Base-by-base conservation (phyloP, 92 coral and sea anemone species). In the Heteractis magnifica region DNA sequence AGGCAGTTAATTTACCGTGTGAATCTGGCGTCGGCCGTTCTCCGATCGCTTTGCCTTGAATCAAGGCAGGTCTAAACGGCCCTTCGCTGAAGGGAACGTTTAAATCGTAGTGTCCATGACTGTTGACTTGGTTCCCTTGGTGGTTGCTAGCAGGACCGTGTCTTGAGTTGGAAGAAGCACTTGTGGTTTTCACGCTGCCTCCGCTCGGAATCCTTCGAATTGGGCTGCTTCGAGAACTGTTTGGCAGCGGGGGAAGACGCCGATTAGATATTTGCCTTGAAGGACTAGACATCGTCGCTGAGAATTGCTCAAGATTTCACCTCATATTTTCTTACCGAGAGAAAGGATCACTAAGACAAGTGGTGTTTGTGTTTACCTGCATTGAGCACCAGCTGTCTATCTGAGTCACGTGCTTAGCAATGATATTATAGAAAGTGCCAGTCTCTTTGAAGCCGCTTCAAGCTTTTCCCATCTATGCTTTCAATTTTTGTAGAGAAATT, bases 51-150 rank as follows among this genome's bases (percentile, higher is more conserved):
- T 93, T 95, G 3, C 91, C 91, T 81, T 91, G 90, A 49, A 92
- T 93, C 75, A 96, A 81, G 4, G 99, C 99, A 49, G 99, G 97
- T 64, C 99, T 89, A 81, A 96, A 96, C 11, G 99, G 99, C 34
- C 99, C 98, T 74, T 94, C 95, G 78, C 87, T 90, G 50, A 95
- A 88, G 56, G 79, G 88, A 74, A 90, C 89, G 82, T 92, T 90
- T 60, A 94, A 88, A 85, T 94, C 98, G 79, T 89, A 92, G 87
- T 92, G 96, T 62, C 87, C 86, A 75, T 88, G 94, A 80, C 88
- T 88, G 87, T 81, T 78, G 71, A 80, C 83, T 51, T 79, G 84
- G 16, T 82, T 83, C 56, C 56, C 53, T 23, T 83, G 91, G 64
- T 91, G 96, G 90, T 90, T 92, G 93, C 88, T 87, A 84, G 87